Percentiles rank a stretch among this genome's conserved stretches.
Evolutionary conservation across 2,113 vertebrate species (phyloP).

Genomic region (Paramormyrops kingsleyae): DNA sequence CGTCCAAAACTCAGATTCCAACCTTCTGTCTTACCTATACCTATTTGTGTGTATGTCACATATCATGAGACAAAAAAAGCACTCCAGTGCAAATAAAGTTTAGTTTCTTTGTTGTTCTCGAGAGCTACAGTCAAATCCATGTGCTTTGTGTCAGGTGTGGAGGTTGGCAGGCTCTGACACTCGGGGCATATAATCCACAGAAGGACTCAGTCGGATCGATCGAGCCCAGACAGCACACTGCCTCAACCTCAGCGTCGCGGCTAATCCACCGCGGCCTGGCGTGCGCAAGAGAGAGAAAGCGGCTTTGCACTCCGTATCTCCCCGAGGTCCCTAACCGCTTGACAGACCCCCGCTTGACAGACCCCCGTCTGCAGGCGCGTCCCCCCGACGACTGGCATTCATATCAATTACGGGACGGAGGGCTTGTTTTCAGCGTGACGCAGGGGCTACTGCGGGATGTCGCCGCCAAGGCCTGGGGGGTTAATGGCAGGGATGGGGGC

Average conservation of each 20-base stretch:
- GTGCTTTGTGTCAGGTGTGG: neutral
- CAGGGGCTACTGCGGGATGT: slow-evolving; percentile 10
- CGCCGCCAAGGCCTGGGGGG: neutral
- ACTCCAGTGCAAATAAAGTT: neutral
- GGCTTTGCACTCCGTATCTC: neutral
- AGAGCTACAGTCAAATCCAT: neutral
- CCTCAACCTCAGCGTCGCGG: neutral
- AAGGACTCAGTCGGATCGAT: neutral
- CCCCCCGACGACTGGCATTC: slow-evolving; percentile 38
- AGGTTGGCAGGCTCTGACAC: neutral
- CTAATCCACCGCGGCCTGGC: neutral
- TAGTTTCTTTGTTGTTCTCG: neutral
- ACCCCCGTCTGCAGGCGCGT: slow-evolving; percentile 34
- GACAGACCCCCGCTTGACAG: neutral
- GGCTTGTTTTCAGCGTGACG: slow-evolving; percentile 43
- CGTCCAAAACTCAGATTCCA: neutral
- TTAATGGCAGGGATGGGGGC: neutral
- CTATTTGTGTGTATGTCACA: neutral
- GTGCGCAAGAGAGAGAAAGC: neutral
- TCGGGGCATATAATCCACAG: neutral
- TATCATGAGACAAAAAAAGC: neutral
- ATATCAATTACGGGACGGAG: slow-evolving; percentile 47
- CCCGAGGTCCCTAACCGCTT: neutral
- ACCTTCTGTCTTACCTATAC: neutral
- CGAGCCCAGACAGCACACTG: neutral